Conservation (phyloP, 2,888 invertebrate genomes). For the Polyommatus icarus region DNA sequence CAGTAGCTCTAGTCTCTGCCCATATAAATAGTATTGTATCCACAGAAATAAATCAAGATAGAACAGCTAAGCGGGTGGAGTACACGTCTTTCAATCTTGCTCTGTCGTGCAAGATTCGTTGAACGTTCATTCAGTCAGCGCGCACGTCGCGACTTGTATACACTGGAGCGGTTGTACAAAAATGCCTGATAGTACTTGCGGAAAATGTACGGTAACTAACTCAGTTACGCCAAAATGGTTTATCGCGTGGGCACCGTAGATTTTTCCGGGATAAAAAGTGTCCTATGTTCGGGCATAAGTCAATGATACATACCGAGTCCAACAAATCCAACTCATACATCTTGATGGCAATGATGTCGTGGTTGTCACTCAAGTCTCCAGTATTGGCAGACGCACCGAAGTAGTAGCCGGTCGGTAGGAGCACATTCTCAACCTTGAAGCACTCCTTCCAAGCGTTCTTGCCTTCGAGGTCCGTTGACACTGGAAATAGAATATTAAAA, state of each 20-base stretch:
- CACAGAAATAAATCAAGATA: too few species aligned
- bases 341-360: slow-evolving; percentile 95
- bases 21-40: too few species aligned
- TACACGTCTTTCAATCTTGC: too few species aligned
- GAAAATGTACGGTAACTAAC: too few species aligned
- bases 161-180: too few species aligned
- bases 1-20: too few species aligned
- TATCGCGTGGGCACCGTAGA: not conserved
- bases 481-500: slow-evolving; percentile 65
- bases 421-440: slow-evolving; percentile 92
- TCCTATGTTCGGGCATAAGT: not conserved
- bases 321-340: slow-evolving; percentile 94
- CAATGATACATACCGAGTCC: slow-evolving; percentile 68
- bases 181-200: too few species aligned
- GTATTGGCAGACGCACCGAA: slow-evolving; percentile 98
- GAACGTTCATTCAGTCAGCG: too few species aligned
- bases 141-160: too few species aligned
- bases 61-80: too few species aligned
- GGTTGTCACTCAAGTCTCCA: slow-evolving; percentile 97
- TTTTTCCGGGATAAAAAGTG: not conserved
- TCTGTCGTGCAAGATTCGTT: too few species aligned
- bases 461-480: slow-evolving; percentile 94
- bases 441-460: slow-evolving; percentile 97
- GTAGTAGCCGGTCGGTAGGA: slow-evolving; percentile 96
- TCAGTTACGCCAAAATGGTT: too few species aligned